These are phyloP conservation scores for Geococcyx californianus DNA, from an alignment of 2,113 vertebrate species.

Conservation along the genomic window DNA sequence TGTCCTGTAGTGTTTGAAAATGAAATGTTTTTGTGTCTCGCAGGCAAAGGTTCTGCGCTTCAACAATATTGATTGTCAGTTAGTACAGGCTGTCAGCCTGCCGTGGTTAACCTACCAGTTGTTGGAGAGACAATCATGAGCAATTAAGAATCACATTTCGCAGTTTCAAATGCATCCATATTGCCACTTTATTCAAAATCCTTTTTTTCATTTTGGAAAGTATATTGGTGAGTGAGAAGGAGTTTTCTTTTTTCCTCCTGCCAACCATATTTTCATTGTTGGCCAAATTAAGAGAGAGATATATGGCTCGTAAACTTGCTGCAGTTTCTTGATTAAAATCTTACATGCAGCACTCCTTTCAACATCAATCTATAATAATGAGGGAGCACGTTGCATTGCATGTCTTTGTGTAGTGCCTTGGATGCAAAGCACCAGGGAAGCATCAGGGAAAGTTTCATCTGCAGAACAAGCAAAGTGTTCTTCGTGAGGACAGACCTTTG, in stretches of 20 bases:
- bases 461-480: neutral
- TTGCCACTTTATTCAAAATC: conserved; percentile 65
- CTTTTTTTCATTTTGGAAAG: conserved; percentile 28
- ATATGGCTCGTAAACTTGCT: conserved; percentile 64
- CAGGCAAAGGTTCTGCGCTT: conserved; percentile 67
- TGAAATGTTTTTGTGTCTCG: conserved; percentile 66
- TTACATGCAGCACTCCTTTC: conserved; percentile 42
- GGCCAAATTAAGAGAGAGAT: conserved; percentile 64
- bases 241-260: conserved; percentile 20
- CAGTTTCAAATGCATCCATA: conserved; percentile 67
- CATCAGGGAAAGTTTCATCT: neutral
- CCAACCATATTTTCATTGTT: conserved; percentile 54
- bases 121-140: conserved; percentile 62
- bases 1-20: conserved; percentile 70
- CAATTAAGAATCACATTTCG: conserved; percentile 70
- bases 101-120: conserved; percentile 69
- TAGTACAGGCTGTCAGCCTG: conserved; percentile 67
- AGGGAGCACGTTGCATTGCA: neutral
- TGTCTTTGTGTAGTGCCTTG: neutral
- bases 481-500: fast-evolving
- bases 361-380: conserved; percentile 56
- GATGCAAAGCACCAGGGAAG: neutral
- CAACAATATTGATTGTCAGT: conserved; percentile 69
- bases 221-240: conserved; percentile 23
- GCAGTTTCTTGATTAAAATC: conserved; percentile 67